phyloP scores from a whole-genome alignment of 2,113 vertebrate genomes.

The human (Homo sapiens) region DNA sequence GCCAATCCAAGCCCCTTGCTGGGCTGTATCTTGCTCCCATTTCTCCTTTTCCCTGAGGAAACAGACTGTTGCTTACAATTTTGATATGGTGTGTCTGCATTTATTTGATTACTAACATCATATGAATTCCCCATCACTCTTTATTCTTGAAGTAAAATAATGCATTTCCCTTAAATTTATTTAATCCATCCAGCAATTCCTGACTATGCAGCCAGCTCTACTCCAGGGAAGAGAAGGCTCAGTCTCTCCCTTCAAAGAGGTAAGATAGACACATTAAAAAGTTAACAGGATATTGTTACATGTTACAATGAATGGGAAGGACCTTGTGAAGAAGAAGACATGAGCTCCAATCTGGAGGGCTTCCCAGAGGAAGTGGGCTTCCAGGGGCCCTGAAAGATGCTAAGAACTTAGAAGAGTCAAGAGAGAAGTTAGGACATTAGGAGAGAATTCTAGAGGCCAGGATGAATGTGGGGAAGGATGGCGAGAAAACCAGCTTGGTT shows the following conservation, averaged over 20 bases:
- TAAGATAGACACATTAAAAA: not conserved
- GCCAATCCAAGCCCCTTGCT: rapidly evolving
- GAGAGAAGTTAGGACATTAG: not conserved
- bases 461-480: not conserved
- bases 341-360: not conserved
- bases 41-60: not conserved
- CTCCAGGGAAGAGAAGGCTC: not conserved
- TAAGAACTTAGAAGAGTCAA: not conserved
- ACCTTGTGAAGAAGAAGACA: not conserved
- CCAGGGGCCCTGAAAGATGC: not conserved
- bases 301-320: not conserved
- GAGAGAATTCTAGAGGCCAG: not conserved
- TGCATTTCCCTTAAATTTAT: not conserved
- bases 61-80: not conserved
- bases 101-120: not conserved
- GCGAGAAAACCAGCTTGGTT: not conserved
- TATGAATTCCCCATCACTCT: not conserved
- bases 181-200: not conserved
- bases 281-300: not conserved
- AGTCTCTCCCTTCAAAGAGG: not conserved
- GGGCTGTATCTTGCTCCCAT: rapidly evolving
- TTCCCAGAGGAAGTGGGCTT: not conserved
- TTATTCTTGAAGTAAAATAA: not conserved
- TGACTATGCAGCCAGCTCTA: not conserved
- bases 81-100: not conserved